Percentiles rank a stretch among this genome's conserved stretches.
Conservation (phyloP, 2,113 vertebrate genomes). For the Cyprichromis sp. region DNA sequence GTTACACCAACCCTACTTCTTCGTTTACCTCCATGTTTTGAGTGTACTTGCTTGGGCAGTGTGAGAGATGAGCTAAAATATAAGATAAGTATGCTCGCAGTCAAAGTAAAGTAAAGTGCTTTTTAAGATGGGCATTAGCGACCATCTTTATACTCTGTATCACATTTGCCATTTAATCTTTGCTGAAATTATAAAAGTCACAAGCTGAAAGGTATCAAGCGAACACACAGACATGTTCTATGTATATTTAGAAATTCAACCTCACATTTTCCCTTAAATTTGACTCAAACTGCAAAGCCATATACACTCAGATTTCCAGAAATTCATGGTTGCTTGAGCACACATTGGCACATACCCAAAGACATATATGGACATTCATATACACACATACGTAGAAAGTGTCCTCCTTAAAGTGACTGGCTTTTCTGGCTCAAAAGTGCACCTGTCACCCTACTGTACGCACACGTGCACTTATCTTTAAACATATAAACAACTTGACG, state of each 20-base stretch:
- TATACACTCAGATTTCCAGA: background rate
- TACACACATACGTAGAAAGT: background rate
- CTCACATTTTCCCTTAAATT: background rate
- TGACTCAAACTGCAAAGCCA: background rate
- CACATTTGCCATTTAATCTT: background rate
- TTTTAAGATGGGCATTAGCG: slow-evolving; percentile 15
- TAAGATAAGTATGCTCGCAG: background rate
- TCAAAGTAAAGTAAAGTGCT: background rate
- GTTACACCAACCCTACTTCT: background rate
- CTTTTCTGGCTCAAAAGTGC: background rate
- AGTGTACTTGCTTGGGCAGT: background rate
- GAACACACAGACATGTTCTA: background rate
- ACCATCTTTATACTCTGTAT: slow-evolving; percentile 55
- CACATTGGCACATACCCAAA: slow-evolving; percentile 32
- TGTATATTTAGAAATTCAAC: background rate
- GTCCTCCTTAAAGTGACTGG: background rate
- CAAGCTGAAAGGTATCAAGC: background rate
- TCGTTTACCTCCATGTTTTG: background rate
- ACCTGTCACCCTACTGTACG: background rate
- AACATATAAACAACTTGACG: background rate
- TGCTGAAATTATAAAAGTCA: background rate
- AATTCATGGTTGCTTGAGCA: slow-evolving; percentile 1
- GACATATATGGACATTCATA: background rate
- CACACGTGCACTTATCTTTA: background rate
- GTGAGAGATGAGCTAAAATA: background rate